Conservation (phyloP, 2,113 vertebrate genomes). For the Orientallactaga bullata region DNA sequence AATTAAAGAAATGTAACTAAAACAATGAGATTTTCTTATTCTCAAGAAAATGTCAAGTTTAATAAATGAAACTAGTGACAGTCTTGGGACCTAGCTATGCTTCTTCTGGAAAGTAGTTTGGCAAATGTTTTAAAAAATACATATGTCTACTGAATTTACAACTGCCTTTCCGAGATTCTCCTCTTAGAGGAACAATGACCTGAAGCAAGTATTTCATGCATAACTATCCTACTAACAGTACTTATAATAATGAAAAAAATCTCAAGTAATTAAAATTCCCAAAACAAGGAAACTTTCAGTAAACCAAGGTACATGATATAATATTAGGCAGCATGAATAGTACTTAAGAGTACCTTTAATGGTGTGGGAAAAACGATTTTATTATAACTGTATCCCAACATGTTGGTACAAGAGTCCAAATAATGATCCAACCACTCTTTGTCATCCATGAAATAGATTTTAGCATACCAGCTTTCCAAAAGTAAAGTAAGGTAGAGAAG, state of each 20-base stretch:
- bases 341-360: slow-evolving; percentile 15
- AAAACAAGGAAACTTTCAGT: slow-evolving; percentile 24
- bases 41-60: slow-evolving; percentile 30
- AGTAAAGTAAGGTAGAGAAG: neutral
- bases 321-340: neutral
- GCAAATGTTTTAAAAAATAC: slow-evolving; percentile 25
- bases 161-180: neutral
- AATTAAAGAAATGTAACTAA: slow-evolving; percentile 48
- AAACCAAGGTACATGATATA: neutral
- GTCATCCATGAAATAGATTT: neutral
- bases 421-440: neutral
- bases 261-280: slow-evolving; percentile 40
- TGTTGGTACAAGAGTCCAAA: neutral
- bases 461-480: slow-evolving; percentile 8
- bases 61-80: neutral
- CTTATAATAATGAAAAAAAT: neutral
- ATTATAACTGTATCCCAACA: neutral
- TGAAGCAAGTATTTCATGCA: slow-evolving; percentile 48
- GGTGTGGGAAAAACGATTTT: neutral
- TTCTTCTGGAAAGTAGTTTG: slow-evolving; percentile 57
- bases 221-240: slow-evolving; percentile 28
- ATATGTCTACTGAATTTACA: neutral
- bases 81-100: neutral
- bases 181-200: slow-evolving; percentile 53
- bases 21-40: slow-evolving; percentile 22